Evolutionary conservation across 1,140 invertebrate genomes (phyloP), one percentile per base, ranked within the genome.

Genomic region (Chionoecetes opilio): DNA sequence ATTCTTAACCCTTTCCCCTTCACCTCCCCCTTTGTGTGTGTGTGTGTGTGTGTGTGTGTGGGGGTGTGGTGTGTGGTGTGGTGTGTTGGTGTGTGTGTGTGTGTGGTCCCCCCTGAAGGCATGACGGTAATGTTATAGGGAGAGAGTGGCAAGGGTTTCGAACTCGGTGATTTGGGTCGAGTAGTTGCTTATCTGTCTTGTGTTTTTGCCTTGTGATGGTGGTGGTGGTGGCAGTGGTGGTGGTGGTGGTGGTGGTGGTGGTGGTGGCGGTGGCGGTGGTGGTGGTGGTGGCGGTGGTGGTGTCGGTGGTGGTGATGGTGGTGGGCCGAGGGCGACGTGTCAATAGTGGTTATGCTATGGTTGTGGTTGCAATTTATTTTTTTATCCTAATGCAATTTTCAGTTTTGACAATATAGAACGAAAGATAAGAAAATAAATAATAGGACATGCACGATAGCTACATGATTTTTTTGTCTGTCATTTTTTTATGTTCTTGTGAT

Each of bases 91-190:
- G 6, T 75, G 63, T 75, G 63, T 75, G 53, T 75, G 6, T 75
- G 63, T 75, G 63, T 75, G 63, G n/a, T n/a, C n/a, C 41, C 41
- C 41, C n/a, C 63, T 11, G 63, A 8, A 75, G 63, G n/a, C 63
- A 75, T 75, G 63, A 75, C 63, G 63, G 63, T 75, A 75, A 75
- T 75, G 63, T 75, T n/a, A n/a, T 75, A n/a, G 63, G 63, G 63
- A 75, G 63, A 75, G 63, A 75, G 63, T n/a, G 21, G 63, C 63
- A 6, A 1, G 21, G 63, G 9, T 75, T 21, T 8, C 63, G 1
- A 17, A 75, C 9, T 75, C 63, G n/a, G 21, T 75, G 63, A 75
- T 75, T 75, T 75, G 63, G 63, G 63, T n/a, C n/a, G 63, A 75
- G 21, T 26, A n/a, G 63, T 75, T 75, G n/a, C 63, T 75, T 75